phyloP scores from a whole-genome alignment of 2,113 vertebrate species.

The Microtus oregoni region DNA sequence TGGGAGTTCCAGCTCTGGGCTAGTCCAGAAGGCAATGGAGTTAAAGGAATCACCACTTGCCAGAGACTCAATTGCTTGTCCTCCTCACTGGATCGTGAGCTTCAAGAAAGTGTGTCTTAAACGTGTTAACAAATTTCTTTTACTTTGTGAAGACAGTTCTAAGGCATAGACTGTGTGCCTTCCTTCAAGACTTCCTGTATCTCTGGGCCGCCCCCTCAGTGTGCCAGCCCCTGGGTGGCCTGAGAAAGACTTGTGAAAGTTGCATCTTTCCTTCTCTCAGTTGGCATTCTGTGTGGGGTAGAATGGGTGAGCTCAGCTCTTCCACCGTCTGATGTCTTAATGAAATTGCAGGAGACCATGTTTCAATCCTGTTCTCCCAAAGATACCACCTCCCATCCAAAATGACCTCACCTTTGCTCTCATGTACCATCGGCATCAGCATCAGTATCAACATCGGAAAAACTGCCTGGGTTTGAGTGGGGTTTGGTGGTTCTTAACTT shows the following conservation, averaged over 20 bases:
- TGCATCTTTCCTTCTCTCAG: not conserved
- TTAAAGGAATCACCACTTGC: not conserved
- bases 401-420: not conserved
- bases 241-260: not conserved
- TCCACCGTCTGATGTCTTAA: not conserved
- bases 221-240: not conserved
- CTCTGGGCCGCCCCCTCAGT: not conserved
- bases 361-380: not conserved
- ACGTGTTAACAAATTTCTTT: not conserved
- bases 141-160: not conserved
- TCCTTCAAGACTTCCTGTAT: not conserved
- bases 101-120: not conserved
- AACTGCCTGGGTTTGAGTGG: not conserved
- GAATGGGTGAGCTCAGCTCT: too few relatives aligned
- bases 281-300: too few relatives aligned
- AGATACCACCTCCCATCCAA: not conserved
- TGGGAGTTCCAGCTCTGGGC: not conserved
- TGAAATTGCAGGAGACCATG: not conserved
- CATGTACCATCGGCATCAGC: fast-evolving
- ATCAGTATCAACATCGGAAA: not conserved
- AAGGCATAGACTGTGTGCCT: too few relatives aligned
- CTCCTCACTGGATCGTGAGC: not conserved
- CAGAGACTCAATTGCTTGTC: not conserved
- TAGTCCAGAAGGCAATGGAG: not conserved
- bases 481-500: not conserved